Percentiles rank a stretch among this genome's conserved stretches.
phyloP scores from a whole-genome alignment of 2,888 invertebrate species.

The Corythucha ciliata region DNA sequence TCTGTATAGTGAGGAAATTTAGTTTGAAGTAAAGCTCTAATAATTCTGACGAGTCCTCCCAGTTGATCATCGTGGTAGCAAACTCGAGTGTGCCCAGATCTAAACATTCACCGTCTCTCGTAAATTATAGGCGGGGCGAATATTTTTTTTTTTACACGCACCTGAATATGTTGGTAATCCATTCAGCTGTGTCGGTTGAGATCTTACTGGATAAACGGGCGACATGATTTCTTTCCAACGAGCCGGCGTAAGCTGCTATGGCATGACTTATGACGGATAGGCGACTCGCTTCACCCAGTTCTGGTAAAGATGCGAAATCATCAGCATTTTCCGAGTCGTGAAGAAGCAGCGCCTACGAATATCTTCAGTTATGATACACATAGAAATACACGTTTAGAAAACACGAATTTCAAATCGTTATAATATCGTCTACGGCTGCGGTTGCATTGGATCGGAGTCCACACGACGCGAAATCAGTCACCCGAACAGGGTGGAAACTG shows the following conservation, averaged over 20 bases:
- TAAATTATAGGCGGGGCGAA: neutral
- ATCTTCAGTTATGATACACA: neutral
- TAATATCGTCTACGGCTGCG: too few relatives aligned
- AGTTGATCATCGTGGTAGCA: constrained; percentile 75
- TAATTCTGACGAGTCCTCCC: constrained; percentile 77
- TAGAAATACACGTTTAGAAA: neutral
- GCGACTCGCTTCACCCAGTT: constrained; percentile 43
- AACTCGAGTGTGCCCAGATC: too few relatives aligned
- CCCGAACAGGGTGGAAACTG: too few relatives aligned
- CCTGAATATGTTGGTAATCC: constrained; percentile 82
- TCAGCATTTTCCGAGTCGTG: constrained; percentile 50
- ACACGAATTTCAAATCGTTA: neutral
- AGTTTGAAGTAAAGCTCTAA: constrained; percentile 66
- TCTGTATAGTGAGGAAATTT: constrained; percentile 71
- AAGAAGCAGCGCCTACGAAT: constrained; percentile 29
- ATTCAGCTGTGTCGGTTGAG: constrained; percentile 74
- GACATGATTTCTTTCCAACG: constrained; percentile 67
- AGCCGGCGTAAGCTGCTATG: constrained; percentile 76
- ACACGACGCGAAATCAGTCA: too few relatives aligned
- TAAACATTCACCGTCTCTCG: too few relatives aligned
- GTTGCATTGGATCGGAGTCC: too few relatives aligned
- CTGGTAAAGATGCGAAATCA: constrained; percentile 43
- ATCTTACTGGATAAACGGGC: constrained; percentile 71
- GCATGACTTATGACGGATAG: constrained; percentile 75
- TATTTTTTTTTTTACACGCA: constrained; percentile 39